Conservation (phyloP, 2,797 vertebrate species). For the Vespertilio murinus region DNA sequence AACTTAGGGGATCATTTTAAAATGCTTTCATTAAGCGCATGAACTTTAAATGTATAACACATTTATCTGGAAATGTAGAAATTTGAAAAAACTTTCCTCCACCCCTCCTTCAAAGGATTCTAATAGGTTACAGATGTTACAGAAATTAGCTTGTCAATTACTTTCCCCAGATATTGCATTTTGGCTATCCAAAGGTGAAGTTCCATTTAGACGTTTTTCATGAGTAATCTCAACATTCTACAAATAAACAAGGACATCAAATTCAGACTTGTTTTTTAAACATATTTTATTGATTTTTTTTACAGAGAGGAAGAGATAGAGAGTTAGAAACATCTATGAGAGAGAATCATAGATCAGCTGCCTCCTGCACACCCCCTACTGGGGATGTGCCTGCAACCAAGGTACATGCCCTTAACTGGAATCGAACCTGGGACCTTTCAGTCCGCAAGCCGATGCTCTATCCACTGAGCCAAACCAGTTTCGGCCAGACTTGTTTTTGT, state of each 20-base stretch:
- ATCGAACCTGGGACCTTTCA: no score
- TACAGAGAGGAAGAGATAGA: no score
- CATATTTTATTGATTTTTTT: no score
- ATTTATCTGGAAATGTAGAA: constrained; percentile 38
- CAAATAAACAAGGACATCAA: not conserved
- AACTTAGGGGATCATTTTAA: not conserved
- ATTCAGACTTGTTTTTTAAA: not conserved
- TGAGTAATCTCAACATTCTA: not conserved
- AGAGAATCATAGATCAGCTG: no score
- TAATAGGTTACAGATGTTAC: constrained; percentile 26
- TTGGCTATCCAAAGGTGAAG: not conserved
- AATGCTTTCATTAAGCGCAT: not conserved
- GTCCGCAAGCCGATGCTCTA: no score
- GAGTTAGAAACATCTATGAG: no score
- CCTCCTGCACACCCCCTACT: no score
- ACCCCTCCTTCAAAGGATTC: constrained; percentile 45
- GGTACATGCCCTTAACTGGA: no score
- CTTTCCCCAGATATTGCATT: not conserved
- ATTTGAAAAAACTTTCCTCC: constrained; percentile 1
- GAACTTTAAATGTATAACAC: not conserved
- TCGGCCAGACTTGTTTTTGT: not conserved
- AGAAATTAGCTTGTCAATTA: not conserved
- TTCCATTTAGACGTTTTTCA: not conserved
- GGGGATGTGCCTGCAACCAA: no score
- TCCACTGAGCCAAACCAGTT: no score